Conservation (phyloP, 1,140 invertebrate species). For the Cecropterus lyciades region DNA sequence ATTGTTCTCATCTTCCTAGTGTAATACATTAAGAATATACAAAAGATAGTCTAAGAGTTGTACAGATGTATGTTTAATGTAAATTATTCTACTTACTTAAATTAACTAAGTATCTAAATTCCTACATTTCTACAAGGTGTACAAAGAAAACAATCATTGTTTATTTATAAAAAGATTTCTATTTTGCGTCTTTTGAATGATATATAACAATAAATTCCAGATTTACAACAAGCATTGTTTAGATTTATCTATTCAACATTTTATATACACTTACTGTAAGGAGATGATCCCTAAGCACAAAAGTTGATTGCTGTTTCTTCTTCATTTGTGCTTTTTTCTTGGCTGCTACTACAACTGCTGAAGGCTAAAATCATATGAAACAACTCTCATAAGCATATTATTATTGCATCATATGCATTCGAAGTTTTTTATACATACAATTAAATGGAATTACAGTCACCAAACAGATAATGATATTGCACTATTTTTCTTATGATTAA, state of each 20-base stretch:
- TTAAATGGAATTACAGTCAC: neutral
- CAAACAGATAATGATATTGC: conserved; percentile 13
- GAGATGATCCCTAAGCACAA: conserved; percentile 84
- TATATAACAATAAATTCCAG: too few relatives aligned
- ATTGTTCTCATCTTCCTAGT: too few relatives aligned
- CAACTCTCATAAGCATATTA: neutral
- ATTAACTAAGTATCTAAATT: too few relatives aligned
- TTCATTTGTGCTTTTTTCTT: conserved; percentile 85
- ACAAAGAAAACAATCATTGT: too few relatives aligned
- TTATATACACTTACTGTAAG: conserved; percentile 82
- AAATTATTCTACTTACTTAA: too few relatives aligned
- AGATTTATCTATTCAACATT: neutral
- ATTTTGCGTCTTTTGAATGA: too few relatives aligned
- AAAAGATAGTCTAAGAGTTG: too few relatives aligned
- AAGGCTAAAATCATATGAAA: conserved; percentile 72
- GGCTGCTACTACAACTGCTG: conserved; percentile 82
- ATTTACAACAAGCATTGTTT: neutral
- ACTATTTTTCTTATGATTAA: neutral
- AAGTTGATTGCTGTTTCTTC: conserved; percentile 74
- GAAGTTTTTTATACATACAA: conserved; percentile 1
- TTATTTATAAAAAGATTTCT: too few relatives aligned
- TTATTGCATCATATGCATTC: neutral
- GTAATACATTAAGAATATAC: too few relatives aligned
- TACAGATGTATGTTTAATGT: too few relatives aligned
- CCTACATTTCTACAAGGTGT: too few relatives aligned